Percentiles rank a stretch among this genome's conserved stretches.
These are phyloP conservation scores for Catonia carolina DNA, from an alignment of 2,888 invertebrate genomes.

Conservation along the genomic window DNA sequence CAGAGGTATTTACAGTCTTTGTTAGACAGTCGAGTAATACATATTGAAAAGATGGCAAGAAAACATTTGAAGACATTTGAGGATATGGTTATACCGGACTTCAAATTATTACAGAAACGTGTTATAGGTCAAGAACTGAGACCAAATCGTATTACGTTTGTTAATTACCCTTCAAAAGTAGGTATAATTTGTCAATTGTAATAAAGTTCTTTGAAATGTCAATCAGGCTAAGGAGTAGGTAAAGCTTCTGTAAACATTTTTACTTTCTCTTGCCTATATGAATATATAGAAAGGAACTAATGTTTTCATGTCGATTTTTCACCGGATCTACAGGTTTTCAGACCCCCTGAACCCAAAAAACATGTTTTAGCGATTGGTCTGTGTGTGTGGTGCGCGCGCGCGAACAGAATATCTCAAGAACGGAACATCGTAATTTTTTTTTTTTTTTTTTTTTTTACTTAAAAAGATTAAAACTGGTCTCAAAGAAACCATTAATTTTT, in stretches of 20 bases:
- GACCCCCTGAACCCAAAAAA: too few relatives aligned
- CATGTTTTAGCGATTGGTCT: too few relatives aligned
- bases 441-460: not conserved
- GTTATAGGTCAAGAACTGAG: not conserved
- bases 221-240: too few relatives aligned
- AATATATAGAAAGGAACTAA: too few relatives aligned
- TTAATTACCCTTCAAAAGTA: not conserved
- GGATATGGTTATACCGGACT: not conserved
- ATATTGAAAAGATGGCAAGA: not conserved
- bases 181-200: not conserved
- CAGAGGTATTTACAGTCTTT: not conserved
- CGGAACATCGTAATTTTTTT: not conserved
- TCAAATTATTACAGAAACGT: not conserved
- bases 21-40: not conserved
- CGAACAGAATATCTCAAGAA: too few relatives aligned
- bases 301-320: too few relatives aligned
- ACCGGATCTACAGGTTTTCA: too few relatives aligned
- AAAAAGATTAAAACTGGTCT: too few relatives aligned
- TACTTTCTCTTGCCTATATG: too few relatives aligned
- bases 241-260: too few relatives aligned
- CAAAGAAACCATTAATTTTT: not conserved
- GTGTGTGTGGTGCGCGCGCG: too few relatives aligned
- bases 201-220: not conserved
- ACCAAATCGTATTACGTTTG: not conserved
- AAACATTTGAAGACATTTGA: not conserved